phyloP scores from a whole-genome alignment of 2,113 vertebrate genomes.

The Malurus cyaneus region DNA sequence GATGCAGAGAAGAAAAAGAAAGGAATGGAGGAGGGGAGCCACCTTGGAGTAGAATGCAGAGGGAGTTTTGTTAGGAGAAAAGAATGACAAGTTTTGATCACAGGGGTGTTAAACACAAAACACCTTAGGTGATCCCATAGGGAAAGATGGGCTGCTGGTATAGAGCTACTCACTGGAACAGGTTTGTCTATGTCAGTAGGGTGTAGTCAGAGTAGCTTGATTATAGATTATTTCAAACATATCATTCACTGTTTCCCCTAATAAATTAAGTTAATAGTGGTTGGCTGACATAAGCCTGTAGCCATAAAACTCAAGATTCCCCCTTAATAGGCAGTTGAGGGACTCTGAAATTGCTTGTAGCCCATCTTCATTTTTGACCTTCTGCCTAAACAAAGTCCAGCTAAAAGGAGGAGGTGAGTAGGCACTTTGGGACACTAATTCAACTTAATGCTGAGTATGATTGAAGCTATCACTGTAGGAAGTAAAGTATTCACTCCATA shows the following conservation, averaged over 20 bases:
- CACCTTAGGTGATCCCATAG: background rate
- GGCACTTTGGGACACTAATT: constrained; percentile 35
- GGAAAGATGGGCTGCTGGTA: background rate
- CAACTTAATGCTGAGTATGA: constrained; percentile 8
- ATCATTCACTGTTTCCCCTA: background rate
- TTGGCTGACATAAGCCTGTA: constrained; percentile 20
- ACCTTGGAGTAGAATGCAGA: background rate
- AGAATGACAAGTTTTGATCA: background rate
- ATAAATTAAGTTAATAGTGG: constrained; percentile 43
- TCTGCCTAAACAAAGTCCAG: background rate
- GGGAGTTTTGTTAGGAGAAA: background rate
- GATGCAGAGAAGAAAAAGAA: background rate
- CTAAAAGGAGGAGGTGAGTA: background rate
- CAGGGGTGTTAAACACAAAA: background rate
- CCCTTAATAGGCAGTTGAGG: constrained; percentile 27
- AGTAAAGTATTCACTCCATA: background rate
- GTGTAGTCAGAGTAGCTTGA: background rate
- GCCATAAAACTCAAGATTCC: constrained; percentile 16
- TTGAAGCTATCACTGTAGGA: constrained; percentile 3
- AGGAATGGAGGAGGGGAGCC: background rate
- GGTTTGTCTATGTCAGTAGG: background rate
- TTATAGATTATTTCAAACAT: background rate
- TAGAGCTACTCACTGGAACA: background rate
- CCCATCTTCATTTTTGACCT: constrained; percentile 46
- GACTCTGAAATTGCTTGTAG: background rate